Percentiles rank a stretch among this genome's conserved stretches.
phyloP scores from a whole-genome alignment of 2,113 vertebrate species.

The Ibidorhyncha struthersii region DNA sequence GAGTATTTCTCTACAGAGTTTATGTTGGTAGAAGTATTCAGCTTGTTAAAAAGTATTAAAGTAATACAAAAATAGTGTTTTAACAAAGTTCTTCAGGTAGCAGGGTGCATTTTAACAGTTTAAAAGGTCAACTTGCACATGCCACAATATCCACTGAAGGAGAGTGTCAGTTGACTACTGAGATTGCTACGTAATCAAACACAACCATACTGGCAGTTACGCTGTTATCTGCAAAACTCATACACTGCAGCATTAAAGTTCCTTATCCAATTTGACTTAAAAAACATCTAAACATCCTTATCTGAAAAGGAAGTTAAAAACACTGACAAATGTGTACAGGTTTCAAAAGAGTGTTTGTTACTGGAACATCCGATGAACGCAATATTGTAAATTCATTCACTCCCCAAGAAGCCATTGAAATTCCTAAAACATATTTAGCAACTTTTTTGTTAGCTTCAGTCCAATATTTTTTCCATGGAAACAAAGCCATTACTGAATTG shows the following conservation, averaged over 20 bases:
- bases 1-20: neutral
- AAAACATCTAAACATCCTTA: neutral
- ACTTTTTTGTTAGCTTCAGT: neutral
- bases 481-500: neutral
- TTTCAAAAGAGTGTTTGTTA: neutral
- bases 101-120: neutral
- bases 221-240: neutral
- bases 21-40: neutral
- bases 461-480: neutral
- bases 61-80: neutral
- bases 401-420: neutral
- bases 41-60: neutral
- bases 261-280: neutral
- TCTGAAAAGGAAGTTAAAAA: neutral
- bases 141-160: neutral
- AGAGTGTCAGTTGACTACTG: neutral
- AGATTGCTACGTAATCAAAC: neutral
- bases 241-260: neutral
- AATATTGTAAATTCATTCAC: neutral
- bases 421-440: neutral
- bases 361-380: neutral
- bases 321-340: neutral
- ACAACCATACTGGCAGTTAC: neutral
- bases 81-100: neutral
- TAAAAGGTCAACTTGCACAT: neutral